Base-by-base conservation (phyloP, 2,113 vertebrate species). In the Cygnus atratus region DNA sequence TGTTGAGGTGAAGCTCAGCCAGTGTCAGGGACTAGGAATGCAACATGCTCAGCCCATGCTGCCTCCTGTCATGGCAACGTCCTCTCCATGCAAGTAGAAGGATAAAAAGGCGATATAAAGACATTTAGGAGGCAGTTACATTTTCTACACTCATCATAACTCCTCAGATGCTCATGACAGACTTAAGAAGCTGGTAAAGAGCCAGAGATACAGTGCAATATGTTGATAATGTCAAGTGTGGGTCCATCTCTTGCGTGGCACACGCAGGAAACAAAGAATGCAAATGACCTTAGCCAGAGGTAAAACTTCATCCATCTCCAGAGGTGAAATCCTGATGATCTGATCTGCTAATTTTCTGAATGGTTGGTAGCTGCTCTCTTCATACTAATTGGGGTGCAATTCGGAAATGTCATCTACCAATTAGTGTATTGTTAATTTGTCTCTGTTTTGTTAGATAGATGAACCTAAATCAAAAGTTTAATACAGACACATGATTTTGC, bases 401-500 rank as follows among this genome's bases (percentile, higher is more conserved):
- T 84, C 2, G 0, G n/a, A 90, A 75, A n/a, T 62, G 20, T 50
- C 2, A 4, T 75, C 88, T 78, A 83, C 58, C 22, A 13, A 5
- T 76, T 70, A 4, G 5, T 55, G 9, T 54, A 4, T 65, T 77
- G 70, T 66, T 54, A 31, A 26, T 70, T 0, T 28, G 7, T 57
- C 35, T 92, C 57, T 48, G 33, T 25, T 73, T 76, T 57, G 6
- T 72, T 87, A 63, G 26, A 41, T 52, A 29, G n/a, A 37, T 55
- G 26, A 78, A 65, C 35, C 20, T 61, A n/a, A 43, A 70, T 54
- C 48, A 85, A 37, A 10, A 22, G 72, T 74, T 61, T 87, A 46
- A 61, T 58, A 22, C 5, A 14, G 18, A 37, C 5, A 9, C 9
- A 2, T 0, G 0, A 3, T 50, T 80, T 93, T 87, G 41, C 50